A percentile compares a stretch with the other conserved stretches of the same genome.
These are phyloP conservation scores for Siniperca knerii DNA, from an alignment of 2,113 vertebrate species.

Conservation along the genomic window DNA sequence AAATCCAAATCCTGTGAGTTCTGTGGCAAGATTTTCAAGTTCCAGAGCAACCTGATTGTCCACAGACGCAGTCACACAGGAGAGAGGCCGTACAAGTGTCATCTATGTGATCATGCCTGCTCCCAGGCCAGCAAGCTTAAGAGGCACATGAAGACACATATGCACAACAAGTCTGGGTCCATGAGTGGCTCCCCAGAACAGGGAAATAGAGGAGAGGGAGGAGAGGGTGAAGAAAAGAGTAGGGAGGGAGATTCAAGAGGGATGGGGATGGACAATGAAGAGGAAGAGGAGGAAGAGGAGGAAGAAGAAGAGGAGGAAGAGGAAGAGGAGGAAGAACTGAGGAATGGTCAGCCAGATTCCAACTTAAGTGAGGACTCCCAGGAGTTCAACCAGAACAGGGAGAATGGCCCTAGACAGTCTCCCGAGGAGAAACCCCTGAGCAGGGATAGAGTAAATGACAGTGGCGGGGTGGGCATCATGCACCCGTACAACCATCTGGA, in stretches of 20 bases:
- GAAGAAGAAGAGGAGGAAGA: constrained; percentile 92
- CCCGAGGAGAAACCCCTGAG: constrained; percentile 89
- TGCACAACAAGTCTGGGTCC: constrained; percentile 97
- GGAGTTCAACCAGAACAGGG: constrained; percentile 90
- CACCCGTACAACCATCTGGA: constrained; percentile 94
- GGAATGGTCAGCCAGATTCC: constrained; percentile 95
- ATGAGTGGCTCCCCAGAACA: constrained; percentile 95
- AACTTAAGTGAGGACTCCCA: constrained; percentile 96
- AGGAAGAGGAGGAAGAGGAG: constrained; percentile 91
- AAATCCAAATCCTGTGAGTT: constrained; percentile 99
- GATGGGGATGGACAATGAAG: constrained; percentile 92
- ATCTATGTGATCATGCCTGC: constrained; percentile 98
- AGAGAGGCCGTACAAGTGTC: constrained; percentile 99
- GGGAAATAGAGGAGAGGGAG: constrained; percentile 90
- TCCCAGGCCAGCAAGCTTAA: constrained; percentile 99
- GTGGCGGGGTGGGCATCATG: constrained; percentile 89
- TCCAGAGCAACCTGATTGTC: constrained; percentile 99
- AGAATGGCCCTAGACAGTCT: constrained; percentile 90
- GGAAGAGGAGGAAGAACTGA: constrained; percentile 94
- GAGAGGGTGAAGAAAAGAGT: constrained; percentile 90
- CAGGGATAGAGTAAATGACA: constrained; percentile 90
- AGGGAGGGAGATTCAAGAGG: constrained; percentile 88
- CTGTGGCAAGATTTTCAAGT: constrained; percentile 99
- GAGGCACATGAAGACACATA: constrained; percentile 99
- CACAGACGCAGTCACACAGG: constrained; percentile 98